phyloP scores from a whole-genome alignment of 2,888 invertebrate species.

The Lumbricus terrestris region DNA sequence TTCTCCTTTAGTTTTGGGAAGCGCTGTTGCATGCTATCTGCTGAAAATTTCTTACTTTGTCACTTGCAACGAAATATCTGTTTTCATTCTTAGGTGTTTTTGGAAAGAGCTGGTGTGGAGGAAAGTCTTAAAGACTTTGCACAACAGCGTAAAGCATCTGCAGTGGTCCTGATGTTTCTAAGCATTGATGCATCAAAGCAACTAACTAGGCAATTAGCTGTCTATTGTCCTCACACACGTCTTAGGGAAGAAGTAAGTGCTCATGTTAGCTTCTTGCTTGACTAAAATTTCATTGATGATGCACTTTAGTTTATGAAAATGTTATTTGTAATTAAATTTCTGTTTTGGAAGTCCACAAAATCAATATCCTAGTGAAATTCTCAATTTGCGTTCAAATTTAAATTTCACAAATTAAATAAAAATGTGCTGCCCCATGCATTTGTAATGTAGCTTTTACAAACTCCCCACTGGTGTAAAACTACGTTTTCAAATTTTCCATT shows the following conservation, averaged over 20 bases:
- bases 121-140: not conserved
- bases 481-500: no score
- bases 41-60: no score
- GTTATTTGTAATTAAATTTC: not conserved
- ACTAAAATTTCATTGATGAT: not conserved
- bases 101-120: not conserved
- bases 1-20: no score
- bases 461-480: no score
- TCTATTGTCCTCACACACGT: not conserved
- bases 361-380: no score
- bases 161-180: not conserved
- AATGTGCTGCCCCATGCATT: no score
- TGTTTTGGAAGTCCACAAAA: no score
- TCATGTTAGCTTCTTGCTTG: not conserved
- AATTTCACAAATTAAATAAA: no score
- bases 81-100: not conserved
- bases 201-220: not conserved
- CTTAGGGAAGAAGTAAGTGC: constrained; percentile 12
- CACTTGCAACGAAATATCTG: not conserved
- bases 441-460: no score
- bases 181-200: not conserved
- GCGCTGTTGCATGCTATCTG: no score
- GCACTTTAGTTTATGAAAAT: not conserved
- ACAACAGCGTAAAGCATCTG: constrained; percentile 6
- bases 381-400: no score